A percentile compares a stretch with the other conserved stretches of the same genome.
Evolutionary conservation across 2,888 invertebrate genomes (phyloP).

Genomic region (Abrostola triplasia): DNA sequence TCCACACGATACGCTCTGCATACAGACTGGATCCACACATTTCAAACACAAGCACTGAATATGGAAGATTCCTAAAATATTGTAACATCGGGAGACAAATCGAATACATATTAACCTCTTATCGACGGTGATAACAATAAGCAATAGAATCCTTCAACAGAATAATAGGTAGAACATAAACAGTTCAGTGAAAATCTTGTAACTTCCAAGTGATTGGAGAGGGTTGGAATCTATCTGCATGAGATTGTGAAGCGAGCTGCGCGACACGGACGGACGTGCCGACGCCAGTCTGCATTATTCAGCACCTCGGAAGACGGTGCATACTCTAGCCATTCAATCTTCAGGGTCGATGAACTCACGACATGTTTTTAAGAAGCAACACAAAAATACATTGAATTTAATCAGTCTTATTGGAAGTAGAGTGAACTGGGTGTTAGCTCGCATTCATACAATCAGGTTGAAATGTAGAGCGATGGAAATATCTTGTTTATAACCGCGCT

Average conservation of each 20-base stretch:
- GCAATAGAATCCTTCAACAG: slow-evolving; percentile 39
- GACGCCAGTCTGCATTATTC: slow-evolving; percentile 74
- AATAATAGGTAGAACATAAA: slow-evolving; percentile 22
- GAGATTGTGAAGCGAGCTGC: slow-evolving; percentile 30
- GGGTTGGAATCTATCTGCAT: slow-evolving; percentile 22
- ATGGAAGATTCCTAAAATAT: slow-evolving; percentile 31
- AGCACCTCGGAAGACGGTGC: slow-evolving; percentile 72
- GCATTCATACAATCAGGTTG: slow-evolving; percentile 3
- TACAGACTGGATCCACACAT: slow-evolving; percentile 35
- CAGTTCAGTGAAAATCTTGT: slow-evolving; percentile 37
- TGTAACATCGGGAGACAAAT: slow-evolving; percentile 23
- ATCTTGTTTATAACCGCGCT: slow-evolving; percentile 8
- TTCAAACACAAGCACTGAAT: slow-evolving; percentile 6
- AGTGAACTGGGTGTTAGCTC: background rate
- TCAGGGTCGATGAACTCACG: slow-evolving; percentile 61
- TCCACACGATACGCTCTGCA: slow-evolving; percentile 27
- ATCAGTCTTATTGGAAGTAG: slow-evolving; percentile 31
- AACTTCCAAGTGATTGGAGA: slow-evolving; percentile 22
- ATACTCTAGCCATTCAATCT: slow-evolving; percentile 60
- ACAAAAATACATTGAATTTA: slow-evolving; percentile 35
- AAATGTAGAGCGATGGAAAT: slow-evolving; percentile 1
- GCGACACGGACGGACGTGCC: slow-evolving; percentile 55
- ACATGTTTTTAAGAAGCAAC: slow-evolving; percentile 20
- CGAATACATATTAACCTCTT: slow-evolving; percentile 25
- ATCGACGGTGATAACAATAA: slow-evolving; percentile 41